phyloP scores from a whole-genome alignment of 2,888 invertebrate genomes.

The Meiosimyza decipiens region DNA sequence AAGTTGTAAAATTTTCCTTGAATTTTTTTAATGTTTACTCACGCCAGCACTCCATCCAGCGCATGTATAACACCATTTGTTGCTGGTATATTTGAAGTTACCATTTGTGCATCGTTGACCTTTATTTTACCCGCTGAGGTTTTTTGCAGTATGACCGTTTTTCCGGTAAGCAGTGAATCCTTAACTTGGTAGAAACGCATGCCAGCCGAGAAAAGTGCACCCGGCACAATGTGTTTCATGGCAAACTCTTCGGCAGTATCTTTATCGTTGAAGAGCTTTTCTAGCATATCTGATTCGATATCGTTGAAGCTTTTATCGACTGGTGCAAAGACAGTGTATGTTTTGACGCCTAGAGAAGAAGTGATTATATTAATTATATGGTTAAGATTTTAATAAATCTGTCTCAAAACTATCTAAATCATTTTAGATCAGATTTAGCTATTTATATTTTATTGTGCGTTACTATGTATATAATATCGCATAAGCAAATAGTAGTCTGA shows the following conservation, averaged over 20 bases:
- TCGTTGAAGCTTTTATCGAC: constrained; percentile 83
- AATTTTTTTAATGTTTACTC: constrained; percentile 41
- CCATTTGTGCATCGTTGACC: constrained; percentile 83
- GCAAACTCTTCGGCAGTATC: constrained; percentile 79
- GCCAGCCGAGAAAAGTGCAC: constrained; percentile 85
- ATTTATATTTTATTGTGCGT: neutral
- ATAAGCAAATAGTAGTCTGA: too few species aligned
- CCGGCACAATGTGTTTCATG: constrained; percentile 80
- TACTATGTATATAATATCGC: too few species aligned
- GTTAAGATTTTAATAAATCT: neutral
- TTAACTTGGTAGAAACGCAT: constrained; percentile 89
- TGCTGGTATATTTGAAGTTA: constrained; percentile 87
- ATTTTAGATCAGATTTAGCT: neutral
- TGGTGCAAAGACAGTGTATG: constrained; percentile 87
- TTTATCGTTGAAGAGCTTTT: constrained; percentile 73
- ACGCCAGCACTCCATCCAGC: constrained; percentile 76
- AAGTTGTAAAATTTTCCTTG: neutral
- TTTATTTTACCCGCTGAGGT: constrained; percentile 80
- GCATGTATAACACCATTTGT: constrained; percentile 91
- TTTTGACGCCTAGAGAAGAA: constrained; percentile 76
- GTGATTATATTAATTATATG: neutral
- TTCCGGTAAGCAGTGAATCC: constrained; percentile 80
- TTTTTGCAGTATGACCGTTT: constrained; percentile 83
- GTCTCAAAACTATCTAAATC: neutral
- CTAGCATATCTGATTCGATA: constrained; percentile 72